phyloP scores from a whole-genome alignment of 2,113 vertebrate genomes.

The Brachyistius frenatus region DNA sequence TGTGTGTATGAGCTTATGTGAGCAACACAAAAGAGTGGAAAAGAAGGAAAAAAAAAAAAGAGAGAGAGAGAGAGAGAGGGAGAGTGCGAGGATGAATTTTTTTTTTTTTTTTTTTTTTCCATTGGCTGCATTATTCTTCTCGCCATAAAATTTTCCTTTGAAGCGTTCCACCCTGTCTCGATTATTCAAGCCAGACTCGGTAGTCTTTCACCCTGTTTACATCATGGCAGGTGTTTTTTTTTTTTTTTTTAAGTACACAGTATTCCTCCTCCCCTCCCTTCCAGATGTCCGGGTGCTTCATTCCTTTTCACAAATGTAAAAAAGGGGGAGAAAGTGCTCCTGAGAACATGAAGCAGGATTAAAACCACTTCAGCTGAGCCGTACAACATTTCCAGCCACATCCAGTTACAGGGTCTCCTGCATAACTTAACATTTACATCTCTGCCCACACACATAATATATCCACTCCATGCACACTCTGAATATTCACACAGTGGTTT shows the following conservation, averaged over 20 bases:
- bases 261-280: neutral
- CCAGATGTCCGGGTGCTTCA: neutral
- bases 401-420: slow-evolving; percentile 24
- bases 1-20: slow-evolving; percentile 45
- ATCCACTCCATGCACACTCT: slow-evolving; percentile 3
- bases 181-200: slow-evolving; percentile 26
- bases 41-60: slow-evolving; percentile 35
- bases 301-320: slow-evolving; percentile 35
- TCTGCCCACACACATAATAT: slow-evolving; percentile 49
- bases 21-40: slow-evolving; percentile 39
- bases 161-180: neutral
- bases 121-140: slow-evolving; percentile 20
- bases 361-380: slow-evolving; percentile 27
- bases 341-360: slow-evolving; percentile 35
- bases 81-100: neutral
- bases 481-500: slow-evolving; percentile 26
- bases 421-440: slow-evolving; percentile 65
- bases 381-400: slow-evolving; percentile 37
- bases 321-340: slow-evolving; percentile 3
- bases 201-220: slow-evolving; percentile 28
- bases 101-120: neutral
- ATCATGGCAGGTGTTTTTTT: slow-evolving; percentile 14
- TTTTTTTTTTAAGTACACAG: neutral
- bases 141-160: slow-evolving; percentile 26
- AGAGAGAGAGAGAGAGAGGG: neutral